Conservation (phyloP, 1,140 invertebrate species). For the Tetragnatha versicolor region DNA sequence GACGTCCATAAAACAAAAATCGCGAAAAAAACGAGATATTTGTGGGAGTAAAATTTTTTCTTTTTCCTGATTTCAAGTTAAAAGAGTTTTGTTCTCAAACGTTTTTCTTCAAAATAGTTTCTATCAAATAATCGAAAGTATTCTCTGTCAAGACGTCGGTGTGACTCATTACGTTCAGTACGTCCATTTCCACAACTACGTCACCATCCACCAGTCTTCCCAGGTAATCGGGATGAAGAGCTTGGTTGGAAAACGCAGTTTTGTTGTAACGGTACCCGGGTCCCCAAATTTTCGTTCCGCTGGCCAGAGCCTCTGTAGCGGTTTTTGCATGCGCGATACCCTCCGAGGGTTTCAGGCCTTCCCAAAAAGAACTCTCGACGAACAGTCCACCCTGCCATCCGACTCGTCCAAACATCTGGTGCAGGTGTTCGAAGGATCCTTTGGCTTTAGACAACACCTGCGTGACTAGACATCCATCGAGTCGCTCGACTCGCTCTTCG, state of each 20-base stretch:
- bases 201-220: constrained; percentile 2
- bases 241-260: not conserved
- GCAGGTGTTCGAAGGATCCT: constrained; percentile 8
- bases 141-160: not conserved
- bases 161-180: not conserved
- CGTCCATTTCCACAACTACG: not conserved
- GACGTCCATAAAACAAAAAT: not conserved
- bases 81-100: no score
- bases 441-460: constrained; percentile 18
- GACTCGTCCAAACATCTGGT: constrained; percentile 9
- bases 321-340: not conserved
- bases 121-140: not conserved
- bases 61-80: no score
- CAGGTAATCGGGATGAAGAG: not conserved
- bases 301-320: not conserved
- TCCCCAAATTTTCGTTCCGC: constrained; percentile 17
- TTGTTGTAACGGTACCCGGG: constrained; percentile 20
- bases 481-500: not conserved
- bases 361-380: not conserved
- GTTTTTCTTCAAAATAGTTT: not conserved
- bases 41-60: not conserved
- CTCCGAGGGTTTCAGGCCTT: not conserved
- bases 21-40: not conserved
- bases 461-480: not conserved
- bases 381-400: not conserved